Evolutionary conservation across 2,888 invertebrate species (phyloP), one percentile per base, ranked within the genome.

Genomic region (Xestia ashworthii): DNA sequence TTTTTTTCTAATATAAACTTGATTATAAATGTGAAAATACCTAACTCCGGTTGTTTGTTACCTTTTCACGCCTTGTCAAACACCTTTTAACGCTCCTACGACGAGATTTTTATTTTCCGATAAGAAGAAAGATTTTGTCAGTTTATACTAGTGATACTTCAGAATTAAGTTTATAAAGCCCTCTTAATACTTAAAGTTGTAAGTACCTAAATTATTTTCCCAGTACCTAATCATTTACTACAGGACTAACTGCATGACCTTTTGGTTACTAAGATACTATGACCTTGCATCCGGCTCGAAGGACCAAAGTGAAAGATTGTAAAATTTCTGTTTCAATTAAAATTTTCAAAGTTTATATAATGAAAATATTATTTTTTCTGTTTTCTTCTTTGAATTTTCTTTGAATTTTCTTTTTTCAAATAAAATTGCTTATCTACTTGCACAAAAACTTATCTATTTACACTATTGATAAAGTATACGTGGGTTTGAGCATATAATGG

Each of bases 271-370:
- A 64, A 14, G 12, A n/a, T 64, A 64, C 14, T 6, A 12, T 6
- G 41, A 64, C n/a, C 64, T 41, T 14, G 41, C 3, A 64, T 64
- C 64, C 64, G 41, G 64, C n/a, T 64, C 64, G 41, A 64, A n/a
- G 48, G 68, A 68, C 68, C 1, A 32, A 12, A 25, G 11, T 14
- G 22, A 8, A 68, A 22, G 19, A 48, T 32, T 48, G 12, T 48
- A 9, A 14, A n/a, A n/a, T n/a, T 67, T 48, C 19, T 22, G n/a
- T n/a, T n/a, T n/a, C n/a, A n/a, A n/a, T n/a, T n/a, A n/a, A n/a
- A n/a, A n/a, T n/a, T n/a, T n/a, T n/a, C n/a, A n/a, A n/a, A n/a
- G n/a, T n/a, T 32, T 32, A 32, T 32, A 3, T 32, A 32, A 32
- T 32, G 3, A 32, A 32, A 32, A 32, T 32, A 3, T 32, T 32